Conservation (phyloP, 2,113 vertebrate genomes). For the Varanus salvator region DNA sequence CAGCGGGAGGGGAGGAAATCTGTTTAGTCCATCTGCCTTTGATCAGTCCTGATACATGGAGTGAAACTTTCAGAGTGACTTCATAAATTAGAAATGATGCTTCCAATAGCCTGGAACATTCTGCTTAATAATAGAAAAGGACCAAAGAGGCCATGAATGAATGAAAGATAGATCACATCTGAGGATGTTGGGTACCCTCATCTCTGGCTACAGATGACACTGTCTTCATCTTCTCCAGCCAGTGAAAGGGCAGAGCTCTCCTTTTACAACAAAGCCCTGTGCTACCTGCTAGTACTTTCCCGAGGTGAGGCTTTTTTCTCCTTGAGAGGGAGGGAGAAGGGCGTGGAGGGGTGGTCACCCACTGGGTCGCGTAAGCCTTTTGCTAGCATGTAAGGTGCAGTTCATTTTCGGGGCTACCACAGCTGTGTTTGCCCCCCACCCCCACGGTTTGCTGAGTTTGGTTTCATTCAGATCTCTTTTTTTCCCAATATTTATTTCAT, state of each 20-base stretch:
- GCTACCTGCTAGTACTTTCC: background rate
- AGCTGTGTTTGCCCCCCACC: too few relatives aligned
- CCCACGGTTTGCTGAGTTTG: too few relatives aligned
- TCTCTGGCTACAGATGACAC: too few relatives aligned
- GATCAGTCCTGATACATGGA: constrained; percentile 53
- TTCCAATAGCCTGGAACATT: constrained; percentile 63
- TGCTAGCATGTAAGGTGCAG: background rate
- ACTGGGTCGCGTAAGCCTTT: background rate
- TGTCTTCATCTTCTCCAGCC: background rate
- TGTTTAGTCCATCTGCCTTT: constrained; percentile 65
- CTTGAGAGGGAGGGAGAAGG: background rate
- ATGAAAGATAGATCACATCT: background rate
- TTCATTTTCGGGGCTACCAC: background rate
- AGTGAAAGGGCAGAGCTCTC: background rate
- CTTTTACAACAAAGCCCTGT: background rate
- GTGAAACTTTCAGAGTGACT: constrained; percentile 68
- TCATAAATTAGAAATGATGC: constrained; percentile 58
- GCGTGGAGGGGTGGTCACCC: background rate
- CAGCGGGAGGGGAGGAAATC: constrained; percentile 1
- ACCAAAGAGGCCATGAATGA: background rate
- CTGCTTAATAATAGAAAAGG: background rate
- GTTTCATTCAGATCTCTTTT: too few relatives aligned
- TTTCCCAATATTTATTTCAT: too few relatives aligned
- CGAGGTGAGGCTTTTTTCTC: background rate
- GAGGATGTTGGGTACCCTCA: background rate